A percentile compares a stretch with the other conserved stretches of the same genome.
phyloP scores from a whole-genome alignment of 2,888 invertebrate species.

The Molorchus minor region DNA sequence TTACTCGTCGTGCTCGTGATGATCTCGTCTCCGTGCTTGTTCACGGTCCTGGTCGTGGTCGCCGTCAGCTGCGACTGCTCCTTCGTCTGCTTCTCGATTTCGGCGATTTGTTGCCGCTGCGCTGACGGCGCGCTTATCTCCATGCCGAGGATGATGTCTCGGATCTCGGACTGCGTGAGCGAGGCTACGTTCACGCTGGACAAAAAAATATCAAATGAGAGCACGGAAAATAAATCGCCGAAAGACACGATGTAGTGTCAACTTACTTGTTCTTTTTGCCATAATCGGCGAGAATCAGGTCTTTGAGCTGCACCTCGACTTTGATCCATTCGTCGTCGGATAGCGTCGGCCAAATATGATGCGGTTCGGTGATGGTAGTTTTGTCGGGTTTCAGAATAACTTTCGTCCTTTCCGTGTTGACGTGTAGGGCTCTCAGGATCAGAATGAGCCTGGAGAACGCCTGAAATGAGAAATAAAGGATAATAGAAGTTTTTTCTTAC shows the following conservation, averaged over 20 bases:
- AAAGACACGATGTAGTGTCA: too few relatives aligned
- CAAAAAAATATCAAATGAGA: conserved; percentile 27
- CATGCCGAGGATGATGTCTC: conserved; percentile 99
- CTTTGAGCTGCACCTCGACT: conserved; percentile 97
- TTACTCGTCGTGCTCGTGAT: conserved; percentile 99
- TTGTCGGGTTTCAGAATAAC: conserved; percentile 98
- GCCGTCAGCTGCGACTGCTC: conserved; percentile 98
- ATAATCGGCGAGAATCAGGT: conserved; percentile 97
- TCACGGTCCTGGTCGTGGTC: conserved; percentile 97
- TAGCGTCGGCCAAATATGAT: conserved; percentile 99
- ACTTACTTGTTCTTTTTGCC: conserved; percentile 98
- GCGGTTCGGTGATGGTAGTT: conserved; percentile 97
- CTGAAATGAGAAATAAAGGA: conserved; percentile 54
- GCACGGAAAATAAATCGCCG: conserved; percentile 11
- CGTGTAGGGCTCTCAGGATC: conserved; percentile 95
- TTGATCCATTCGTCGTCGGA: conserved; percentile 99
- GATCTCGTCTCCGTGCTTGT: conserved; percentile 99
- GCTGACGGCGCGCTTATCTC: conserved; percentile 99
- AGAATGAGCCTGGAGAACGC: conserved; percentile 97
- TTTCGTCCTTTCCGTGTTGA: conserved; percentile 98
- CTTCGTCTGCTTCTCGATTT: conserved; percentile 99
- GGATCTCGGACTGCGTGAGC: conserved; percentile 97
- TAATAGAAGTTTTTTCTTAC: too few relatives aligned
- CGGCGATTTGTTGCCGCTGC: conserved; percentile 98
- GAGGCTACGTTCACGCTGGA: conserved; percentile 95